A percentile compares a stretch with the other conserved stretches of the same genome.
Evolutionary conservation across 2,888 invertebrate species (phyloP).

Genomic region (Epinotia nisella): DNA sequence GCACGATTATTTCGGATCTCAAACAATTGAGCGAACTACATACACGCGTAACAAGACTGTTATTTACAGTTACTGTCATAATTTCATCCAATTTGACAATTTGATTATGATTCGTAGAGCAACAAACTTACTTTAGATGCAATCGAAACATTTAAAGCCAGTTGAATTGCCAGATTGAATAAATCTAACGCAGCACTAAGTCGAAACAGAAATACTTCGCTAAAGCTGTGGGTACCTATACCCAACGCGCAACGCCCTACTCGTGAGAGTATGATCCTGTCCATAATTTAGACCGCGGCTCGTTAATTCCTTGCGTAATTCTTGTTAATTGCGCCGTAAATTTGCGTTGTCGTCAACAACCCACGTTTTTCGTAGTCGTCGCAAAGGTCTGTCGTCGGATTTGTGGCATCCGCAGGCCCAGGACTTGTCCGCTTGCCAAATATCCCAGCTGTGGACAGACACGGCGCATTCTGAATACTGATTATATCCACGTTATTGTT

Average conservation of each 20-base stretch:
- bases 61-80: conserved; percentile 62
- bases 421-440: conserved; percentile 77
- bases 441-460: conserved; percentile 77
- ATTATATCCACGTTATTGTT: conserved; percentile 79
- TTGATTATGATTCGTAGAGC: conserved; percentile 53
- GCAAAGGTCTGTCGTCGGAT: conserved; percentile 56
- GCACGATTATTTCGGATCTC: conserved; percentile 64
- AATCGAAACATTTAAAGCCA: conserved; percentile 54
- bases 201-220: conserved; percentile 62
- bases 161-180: conserved; percentile 59
- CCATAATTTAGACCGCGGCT: conserved; percentile 42
- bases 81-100: conserved; percentile 64
- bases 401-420: conserved; percentile 54
- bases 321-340: conserved; percentile 66
- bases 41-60: conserved; percentile 62
- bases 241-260: conserved; percentile 44
- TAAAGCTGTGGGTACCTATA: conserved; percentile 54
- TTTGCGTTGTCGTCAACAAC: conserved; percentile 60
- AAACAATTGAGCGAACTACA: conserved; percentile 63
- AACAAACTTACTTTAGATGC: conserved; percentile 58
- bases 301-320: conserved; percentile 67
- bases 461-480: conserved; percentile 76
- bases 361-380: conserved; percentile 56
- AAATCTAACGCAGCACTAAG: conserved; percentile 58
- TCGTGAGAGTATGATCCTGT: conserved; percentile 38